Base-by-base conservation (phyloP, 2,888 invertebrate genomes). In the Melanostoma scalare region DNA sequence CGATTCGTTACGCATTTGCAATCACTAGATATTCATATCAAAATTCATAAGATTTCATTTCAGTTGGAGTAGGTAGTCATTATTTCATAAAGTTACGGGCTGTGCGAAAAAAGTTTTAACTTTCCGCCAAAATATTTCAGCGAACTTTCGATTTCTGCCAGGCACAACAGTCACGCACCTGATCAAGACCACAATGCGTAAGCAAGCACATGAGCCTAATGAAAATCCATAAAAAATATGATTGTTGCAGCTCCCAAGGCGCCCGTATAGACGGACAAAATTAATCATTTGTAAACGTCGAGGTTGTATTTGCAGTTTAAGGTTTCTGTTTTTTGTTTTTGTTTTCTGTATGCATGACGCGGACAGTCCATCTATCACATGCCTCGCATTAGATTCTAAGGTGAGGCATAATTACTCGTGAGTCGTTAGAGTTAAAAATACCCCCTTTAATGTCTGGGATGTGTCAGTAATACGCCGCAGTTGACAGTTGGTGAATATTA, bases 101-200 rank as follows among this genome's bases (percentile, higher is more conserved):
- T 65, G 58, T 58, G 68, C 82, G 52, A 73, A 77, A 82, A 73
- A 73, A 73, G 82, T 82, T 82, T 82, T 82, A 78, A 82, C 82
- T 82, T 82, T 82, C 78, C 73, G 78, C 78, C 82, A 65, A 82
- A 82, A 74, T 78, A 77, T 81, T 73, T 78, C 63, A 55, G 82
- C 63, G 36, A 63, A 82, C 82, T 82, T 82, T 82, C 82, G 82
- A 78, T 78, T 82, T 82, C 50, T 31, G 46, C 38, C 36, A 50
- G 48, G 38, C 50, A 58, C 46, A 42, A 58, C 44, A 76, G 81
- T 81, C 76, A 77, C 81, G 81, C 76, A 76, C 81, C 65, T 63
- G 44, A 81, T 76, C 40, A 36, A 65, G 40, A 61, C 44, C 67
- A 58, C 38, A 46, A 38, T 67, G 67, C 67, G 60, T 48, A 67